Base-by-base conservation (phyloP, 2,888 invertebrate genomes). In the Brachyptera risi region DNA sequence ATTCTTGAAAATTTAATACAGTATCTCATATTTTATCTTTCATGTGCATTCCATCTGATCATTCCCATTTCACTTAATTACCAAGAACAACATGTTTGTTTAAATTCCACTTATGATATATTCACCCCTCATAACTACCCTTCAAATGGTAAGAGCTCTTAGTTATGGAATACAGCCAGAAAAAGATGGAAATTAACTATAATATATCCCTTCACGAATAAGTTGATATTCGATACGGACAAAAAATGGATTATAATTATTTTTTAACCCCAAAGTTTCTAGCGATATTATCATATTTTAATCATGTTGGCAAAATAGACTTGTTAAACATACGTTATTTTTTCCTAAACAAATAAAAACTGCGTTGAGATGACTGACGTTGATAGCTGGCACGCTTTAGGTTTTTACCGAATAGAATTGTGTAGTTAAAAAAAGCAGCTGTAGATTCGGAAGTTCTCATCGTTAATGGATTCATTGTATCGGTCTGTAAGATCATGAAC, bases 241-340 rank as follows among this genome's bases (percentile, higher is more conserved):
- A 5, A 31, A 31, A 11, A 31, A 31, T 31, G 11, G 11, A 31
- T 31, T 31, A 31, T 31, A 31, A 31, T 31, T 31, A 31, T 31
- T 31, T 31, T 31, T 31, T 31, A 31, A 31, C 31, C 31, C 31
- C 11, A 31, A 5, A 7, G 7, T 31, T 31, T 5, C 31, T 31
- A 31, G 31, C 17, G 44, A 44, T 44, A 44, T 44, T 21, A 44
- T 44, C 44, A 19, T 19, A 44, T 44, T 44, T 44, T 44, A 44
- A 44, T 44, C 17, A 44, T 59, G 59, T 56, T 63, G 61, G 49
- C 60, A 63, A 61, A 63, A 63, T 63, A 63, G 59, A 63, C 63
- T 63, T 63, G 63, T 63, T 63, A 61, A 19, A 61, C 60, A 63
- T 60, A 60, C 63, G 58, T 63, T 51, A 42, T 56, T 56, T 49